Evolutionary conservation across 2,113 vertebrate species (phyloP).

Genomic region (Serilophus lunatus): DNA sequence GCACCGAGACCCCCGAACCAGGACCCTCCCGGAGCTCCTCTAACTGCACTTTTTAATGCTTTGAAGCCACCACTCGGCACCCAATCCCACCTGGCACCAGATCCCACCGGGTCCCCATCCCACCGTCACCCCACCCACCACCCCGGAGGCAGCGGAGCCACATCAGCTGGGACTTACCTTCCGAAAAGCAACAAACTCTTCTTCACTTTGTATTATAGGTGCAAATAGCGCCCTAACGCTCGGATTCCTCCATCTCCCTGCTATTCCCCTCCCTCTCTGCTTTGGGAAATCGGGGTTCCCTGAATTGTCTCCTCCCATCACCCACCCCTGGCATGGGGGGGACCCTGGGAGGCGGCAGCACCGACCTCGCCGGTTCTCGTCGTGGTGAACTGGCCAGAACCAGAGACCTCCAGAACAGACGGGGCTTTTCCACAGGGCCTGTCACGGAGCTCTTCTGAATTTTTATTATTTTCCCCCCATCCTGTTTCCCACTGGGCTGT

Average conservation of each 20-base stretch:
- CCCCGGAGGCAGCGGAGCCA: constrained; percentile 12
- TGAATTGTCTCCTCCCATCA: not conserved
- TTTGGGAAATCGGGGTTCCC: not conserved
- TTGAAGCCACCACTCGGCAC: constrained; percentile 52
- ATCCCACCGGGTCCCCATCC: constrained; percentile 46
- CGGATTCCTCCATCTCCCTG: not conserved
- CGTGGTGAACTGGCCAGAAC: not conserved
- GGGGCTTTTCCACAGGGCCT: not conserved
- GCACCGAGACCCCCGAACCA: constrained; percentile 46
- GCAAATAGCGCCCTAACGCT: not conserved
- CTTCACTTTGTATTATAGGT: constrained; percentile 75
- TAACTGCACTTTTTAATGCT: constrained; percentile 68
- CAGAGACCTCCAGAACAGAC: not conserved
- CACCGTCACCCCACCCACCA: not conserved
- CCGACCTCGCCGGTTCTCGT: not conserved
- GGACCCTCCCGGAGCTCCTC: constrained; percentile 59
- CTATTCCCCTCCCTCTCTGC: not conserved
- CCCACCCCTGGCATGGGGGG: not conserved
- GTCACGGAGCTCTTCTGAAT: not conserved
- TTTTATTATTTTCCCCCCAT: not conserved
- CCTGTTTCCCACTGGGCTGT: not conserved
- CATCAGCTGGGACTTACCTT: constrained; percentile 61
- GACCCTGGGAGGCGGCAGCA: not conserved
- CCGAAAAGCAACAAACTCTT: constrained; percentile 39
- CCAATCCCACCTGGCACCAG: not conserved